Conservation (phyloP, 2,888 invertebrate genomes). For the Trissoscelio sp. region DNA sequence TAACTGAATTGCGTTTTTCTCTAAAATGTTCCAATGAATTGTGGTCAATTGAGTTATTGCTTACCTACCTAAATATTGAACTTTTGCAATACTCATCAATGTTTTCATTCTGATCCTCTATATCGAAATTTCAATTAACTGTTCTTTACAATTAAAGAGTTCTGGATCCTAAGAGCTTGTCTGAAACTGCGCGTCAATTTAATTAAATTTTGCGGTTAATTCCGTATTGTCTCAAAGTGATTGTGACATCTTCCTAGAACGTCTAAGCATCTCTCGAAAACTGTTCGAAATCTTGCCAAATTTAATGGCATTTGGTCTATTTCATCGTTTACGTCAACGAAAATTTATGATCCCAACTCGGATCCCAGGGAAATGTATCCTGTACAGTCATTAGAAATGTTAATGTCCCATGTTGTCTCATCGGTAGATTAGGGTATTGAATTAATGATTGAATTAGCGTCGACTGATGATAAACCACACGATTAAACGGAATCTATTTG, state of each 20-base stretch:
- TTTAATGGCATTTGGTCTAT: constrained; percentile 27
- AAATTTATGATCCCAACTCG: constrained; percentile 33
- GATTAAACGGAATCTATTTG: constrained; percentile 3
- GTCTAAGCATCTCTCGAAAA: constrained; percentile 3
- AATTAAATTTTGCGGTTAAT: constrained; percentile 11
- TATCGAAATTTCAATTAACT: too few species aligned
- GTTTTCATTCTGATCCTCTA: too few species aligned
- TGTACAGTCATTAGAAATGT: constrained; percentile 44
- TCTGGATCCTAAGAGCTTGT: background rate
- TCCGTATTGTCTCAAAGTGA: background rate
- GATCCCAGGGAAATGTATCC: constrained; percentile 15
- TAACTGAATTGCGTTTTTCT: too few species aligned
- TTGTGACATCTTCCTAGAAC: constrained; percentile 4
- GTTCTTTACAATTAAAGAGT: background rate
- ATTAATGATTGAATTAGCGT: constrained; percentile 48
- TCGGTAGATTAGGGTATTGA: constrained; percentile 41
- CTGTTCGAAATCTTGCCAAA: constrained; percentile 22
- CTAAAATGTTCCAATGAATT: too few species aligned
- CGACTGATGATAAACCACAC: constrained; percentile 7
- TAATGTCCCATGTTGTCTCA: constrained; percentile 39
- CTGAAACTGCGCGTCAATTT: background rate
- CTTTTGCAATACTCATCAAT: too few species aligned
- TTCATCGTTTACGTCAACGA: constrained; percentile 36
- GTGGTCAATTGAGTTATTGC: too few species aligned
- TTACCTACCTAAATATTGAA: too few species aligned